Evolutionary conservation across 2,888 invertebrate genomes (phyloP).

Genomic region (Blastobasis adustella): DNA sequence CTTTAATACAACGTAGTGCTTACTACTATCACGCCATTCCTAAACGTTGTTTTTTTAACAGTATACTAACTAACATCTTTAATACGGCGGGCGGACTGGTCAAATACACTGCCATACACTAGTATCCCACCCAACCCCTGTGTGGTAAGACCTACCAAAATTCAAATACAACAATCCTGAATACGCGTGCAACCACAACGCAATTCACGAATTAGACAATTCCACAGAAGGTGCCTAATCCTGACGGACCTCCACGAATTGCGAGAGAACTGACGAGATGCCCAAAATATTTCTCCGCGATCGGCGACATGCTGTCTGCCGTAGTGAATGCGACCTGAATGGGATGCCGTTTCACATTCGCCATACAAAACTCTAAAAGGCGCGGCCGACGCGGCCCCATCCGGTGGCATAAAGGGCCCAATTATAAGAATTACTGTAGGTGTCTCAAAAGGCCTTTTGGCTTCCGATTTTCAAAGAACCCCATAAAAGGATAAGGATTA

Average conservation of each 20-base stretch:
- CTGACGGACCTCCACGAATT: constrained; percentile 27
- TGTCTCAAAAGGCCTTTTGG: constrained; percentile 45
- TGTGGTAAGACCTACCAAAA: too few relatives aligned
- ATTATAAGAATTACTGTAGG: constrained; percentile 59
- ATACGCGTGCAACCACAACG: too few relatives aligned
- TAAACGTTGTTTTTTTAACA: too few relatives aligned
- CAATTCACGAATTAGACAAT: too few relatives aligned
- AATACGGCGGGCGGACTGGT: too few relatives aligned
- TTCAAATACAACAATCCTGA: too few relatives aligned
- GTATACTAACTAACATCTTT: too few relatives aligned
- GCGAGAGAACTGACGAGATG: neutral
- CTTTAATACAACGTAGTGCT: too few relatives aligned
- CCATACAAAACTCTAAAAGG: constrained; percentile 61
- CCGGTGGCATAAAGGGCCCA: constrained; percentile 64
- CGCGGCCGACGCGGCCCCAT: constrained; percentile 63
- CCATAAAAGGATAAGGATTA: constrained; percentile 50
- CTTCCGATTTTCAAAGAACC: constrained; percentile 69
- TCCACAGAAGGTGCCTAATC: constrained; percentile 5
- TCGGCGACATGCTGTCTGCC: constrained; percentile 62
- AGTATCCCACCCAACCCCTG: too few relatives aligned
- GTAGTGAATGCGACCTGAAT: constrained; percentile 20
- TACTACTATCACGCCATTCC: too few relatives aligned
- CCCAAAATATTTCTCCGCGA: neutral
- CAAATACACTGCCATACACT: too few relatives aligned
- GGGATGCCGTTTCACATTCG: constrained; percentile 41